A percentile compares a stretch with the other conserved stretches of the same genome.
These are phyloP conservation scores for Lepidurus couesii DNA, from an alignment of 1,140 invertebrate species.

Conservation along the genomic window DNA sequence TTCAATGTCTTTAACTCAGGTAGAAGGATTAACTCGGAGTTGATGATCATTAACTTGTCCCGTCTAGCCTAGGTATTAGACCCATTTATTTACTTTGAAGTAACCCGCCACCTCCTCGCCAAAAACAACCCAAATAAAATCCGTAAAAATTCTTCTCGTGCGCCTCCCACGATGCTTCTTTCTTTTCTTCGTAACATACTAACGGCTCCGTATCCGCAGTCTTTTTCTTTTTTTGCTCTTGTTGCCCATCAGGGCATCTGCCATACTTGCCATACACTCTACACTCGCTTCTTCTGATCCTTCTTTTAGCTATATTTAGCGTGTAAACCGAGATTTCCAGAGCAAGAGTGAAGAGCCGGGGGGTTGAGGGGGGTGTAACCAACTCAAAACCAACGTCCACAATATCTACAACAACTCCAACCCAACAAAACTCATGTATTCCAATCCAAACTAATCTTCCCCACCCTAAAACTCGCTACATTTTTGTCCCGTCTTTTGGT, in stretches of 20 bases:
- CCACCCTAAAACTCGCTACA: neutral
- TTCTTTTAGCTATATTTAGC: constrained; percentile 13
- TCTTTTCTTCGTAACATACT: too few species aligned
- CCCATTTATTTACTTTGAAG: too few species aligned
- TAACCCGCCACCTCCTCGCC: too few species aligned
- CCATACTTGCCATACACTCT: neutral
- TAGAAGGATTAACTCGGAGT: too few species aligned
- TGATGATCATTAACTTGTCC: too few species aligned
- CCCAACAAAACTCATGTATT: neutral
- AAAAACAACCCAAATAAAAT: too few species aligned
- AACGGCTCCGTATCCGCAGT: neutral
- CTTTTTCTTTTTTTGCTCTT: neutral
- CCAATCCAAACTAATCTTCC: neutral
- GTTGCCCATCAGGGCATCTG: too few species aligned
- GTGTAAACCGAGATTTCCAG: constrained; percentile 4
- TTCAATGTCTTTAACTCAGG: too few species aligned
- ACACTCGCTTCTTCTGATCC: neutral
- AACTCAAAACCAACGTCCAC: neutral
- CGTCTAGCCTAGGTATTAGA: too few species aligned
- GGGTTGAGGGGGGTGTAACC: neutral
- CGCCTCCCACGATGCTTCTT: too few species aligned
- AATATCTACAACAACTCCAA: neutral
- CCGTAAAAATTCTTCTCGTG: too few species aligned
- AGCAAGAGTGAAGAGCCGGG: neutral
- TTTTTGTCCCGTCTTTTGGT: neutral